phyloP scores from a whole-genome alignment of 2,797 vertebrate genomes.

The Helicolenus hilgendorfi region DNA sequence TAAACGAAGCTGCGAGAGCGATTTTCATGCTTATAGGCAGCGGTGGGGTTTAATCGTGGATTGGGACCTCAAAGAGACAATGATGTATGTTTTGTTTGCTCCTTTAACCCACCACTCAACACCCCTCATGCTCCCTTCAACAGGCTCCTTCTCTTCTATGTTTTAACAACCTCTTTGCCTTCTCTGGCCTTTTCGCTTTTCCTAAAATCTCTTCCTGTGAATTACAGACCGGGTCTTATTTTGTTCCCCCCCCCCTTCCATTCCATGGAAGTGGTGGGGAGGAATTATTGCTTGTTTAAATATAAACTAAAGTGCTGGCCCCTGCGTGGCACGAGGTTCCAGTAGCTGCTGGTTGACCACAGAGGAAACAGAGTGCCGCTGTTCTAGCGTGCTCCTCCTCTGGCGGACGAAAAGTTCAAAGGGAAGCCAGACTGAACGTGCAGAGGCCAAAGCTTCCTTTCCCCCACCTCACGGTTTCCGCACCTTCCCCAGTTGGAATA shows the following conservation, averaged over 20 bases:
- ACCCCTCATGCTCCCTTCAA: slow-evolving; percentile 55
- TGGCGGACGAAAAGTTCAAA: slow-evolving; percentile 69
- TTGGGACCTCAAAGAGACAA: slow-evolving; percentile 62
- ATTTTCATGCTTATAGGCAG: neutral
- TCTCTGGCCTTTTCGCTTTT: slow-evolving; percentile 63
- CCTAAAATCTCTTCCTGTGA: slow-evolving; percentile 81
- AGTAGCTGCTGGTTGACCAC: slow-evolving; percentile 85
- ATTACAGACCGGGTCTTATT: slow-evolving; percentile 82
- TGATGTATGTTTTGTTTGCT: slow-evolving; percentile 75
- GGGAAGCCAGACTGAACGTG: slow-evolving; percentile 54
- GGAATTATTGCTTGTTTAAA: slow-evolving; percentile 90
- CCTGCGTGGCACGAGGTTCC: slow-evolving; percentile 77
- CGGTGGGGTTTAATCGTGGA: slow-evolving; percentile 16
- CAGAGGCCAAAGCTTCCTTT: slow-evolving; percentile 64
- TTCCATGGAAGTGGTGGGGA: slow-evolving; percentile 84
- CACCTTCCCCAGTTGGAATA: slow-evolving; percentile 52
- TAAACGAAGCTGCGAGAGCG: neutral
- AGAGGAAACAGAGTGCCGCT: slow-evolving; percentile 87
- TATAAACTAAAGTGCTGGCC: slow-evolving; percentile 86
- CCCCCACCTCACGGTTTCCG: slow-evolving; percentile 62
- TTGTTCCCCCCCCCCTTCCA: slow-evolving; percentile 43
- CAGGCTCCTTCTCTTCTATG: slow-evolving; percentile 74
- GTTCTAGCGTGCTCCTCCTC: slow-evolving; percentile 76
- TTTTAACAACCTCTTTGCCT: slow-evolving; percentile 86
- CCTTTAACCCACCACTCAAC: slow-evolving; percentile 58